phyloP scores from a whole-genome alignment of 2,888 invertebrate genomes.

The Drosophila bunnanda region DNA sequence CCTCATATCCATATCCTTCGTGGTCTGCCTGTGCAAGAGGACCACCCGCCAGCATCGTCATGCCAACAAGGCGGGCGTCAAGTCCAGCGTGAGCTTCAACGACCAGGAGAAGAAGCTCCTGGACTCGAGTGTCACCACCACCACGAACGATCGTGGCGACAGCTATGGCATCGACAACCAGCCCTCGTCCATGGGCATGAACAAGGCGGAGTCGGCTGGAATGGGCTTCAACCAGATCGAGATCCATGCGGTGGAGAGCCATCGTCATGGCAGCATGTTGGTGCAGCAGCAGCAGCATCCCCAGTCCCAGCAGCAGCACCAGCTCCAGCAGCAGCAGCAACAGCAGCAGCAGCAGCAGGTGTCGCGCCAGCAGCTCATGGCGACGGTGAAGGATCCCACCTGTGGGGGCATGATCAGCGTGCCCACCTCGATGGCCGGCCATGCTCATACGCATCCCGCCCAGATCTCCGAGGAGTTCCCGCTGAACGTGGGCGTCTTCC shows the following conservation, averaged over 20 bases:
- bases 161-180: conserved; percentile 88
- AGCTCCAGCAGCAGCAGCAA: conserved; percentile 12
- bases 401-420: conserved; percentile 83
- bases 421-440: conserved; percentile 75
- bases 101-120: conserved; percentile 95
- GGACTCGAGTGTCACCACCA: conserved; percentile 91
- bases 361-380: conserved; percentile 75
- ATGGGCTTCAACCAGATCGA: conserved; percentile 88
- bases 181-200: conserved; percentile 85
- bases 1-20: conserved; percentile 87
- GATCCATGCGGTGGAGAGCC: conserved; percentile 86
- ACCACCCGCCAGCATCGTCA: conserved; percentile 86
- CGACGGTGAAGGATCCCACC: conserved; percentile 78
- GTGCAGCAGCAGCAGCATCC: conserved; percentile 45
- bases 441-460: conserved; percentile 76
- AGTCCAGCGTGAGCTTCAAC: conserved; percentile 92
- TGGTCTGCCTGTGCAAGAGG: conserved; percentile 86
- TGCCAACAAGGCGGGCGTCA: conserved; percentile 88
- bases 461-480: conserved; percentile 84
- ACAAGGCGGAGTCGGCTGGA: conserved; percentile 84
- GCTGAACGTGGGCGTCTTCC: conserved; percentile 85
- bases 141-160: conserved; percentile 87
- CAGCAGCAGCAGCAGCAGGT: conserved; percentile 55
- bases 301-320: conserved; percentile 56
- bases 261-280: conserved; percentile 66